A percentile compares a stretch with the other conserved stretches of the same genome.
Evolutionary conservation across 30 jellyfish, hydroid and myxozoan genomes (phyloP).

Genomic region (Hydractinia echinata): DNA sequence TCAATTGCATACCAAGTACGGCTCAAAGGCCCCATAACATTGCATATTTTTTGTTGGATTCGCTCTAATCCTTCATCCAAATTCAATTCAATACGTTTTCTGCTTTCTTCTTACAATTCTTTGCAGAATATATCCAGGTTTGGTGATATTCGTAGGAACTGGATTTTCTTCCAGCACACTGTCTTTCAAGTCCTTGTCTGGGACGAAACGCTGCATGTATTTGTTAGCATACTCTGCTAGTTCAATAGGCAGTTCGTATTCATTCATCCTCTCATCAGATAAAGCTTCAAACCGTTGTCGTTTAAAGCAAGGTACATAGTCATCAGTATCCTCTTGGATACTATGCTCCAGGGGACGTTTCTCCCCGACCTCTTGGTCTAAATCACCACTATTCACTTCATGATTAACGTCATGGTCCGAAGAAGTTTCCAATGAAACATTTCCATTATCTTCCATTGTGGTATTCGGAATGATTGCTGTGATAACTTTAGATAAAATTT

Average conservation of each 20-base stretch:
- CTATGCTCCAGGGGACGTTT: too few relatives aligned
- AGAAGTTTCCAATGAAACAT: too few relatives aligned
- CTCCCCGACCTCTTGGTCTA: too few relatives aligned
- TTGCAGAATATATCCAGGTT: slow-evolving; percentile 37
- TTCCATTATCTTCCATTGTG: too few relatives aligned
- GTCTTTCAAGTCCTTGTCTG: slow-evolving; percentile 36
- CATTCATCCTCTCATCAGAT: too few relatives aligned
- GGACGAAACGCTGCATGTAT: slow-evolving; percentile 16
- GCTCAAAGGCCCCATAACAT: neutral
- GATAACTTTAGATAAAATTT: too few relatives aligned
- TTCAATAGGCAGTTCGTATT: slow-evolving; percentile 15
- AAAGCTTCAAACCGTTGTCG: too few relatives aligned
- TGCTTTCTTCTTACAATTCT: slow-evolving; percentile 36
- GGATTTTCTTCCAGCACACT: slow-evolving; percentile 28
- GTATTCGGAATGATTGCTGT: too few relatives aligned
- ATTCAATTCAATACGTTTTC: slow-evolving; percentile 15
- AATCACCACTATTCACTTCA: too few relatives aligned
- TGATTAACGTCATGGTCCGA: too few relatives aligned
- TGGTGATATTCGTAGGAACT: slow-evolving; percentile 25
- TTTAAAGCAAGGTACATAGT: too few relatives aligned
- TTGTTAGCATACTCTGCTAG: slow-evolving; percentile 17
- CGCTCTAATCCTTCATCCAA: slow-evolving; percentile 8
- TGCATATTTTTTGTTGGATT: slow-evolving; percentile 12
- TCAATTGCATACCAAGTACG: neutral
- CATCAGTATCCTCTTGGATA: too few relatives aligned